These are phyloP conservation scores for Tenodera sinensis DNA, from an alignment of 2,888 invertebrate species.

Conservation along the genomic window DNA sequence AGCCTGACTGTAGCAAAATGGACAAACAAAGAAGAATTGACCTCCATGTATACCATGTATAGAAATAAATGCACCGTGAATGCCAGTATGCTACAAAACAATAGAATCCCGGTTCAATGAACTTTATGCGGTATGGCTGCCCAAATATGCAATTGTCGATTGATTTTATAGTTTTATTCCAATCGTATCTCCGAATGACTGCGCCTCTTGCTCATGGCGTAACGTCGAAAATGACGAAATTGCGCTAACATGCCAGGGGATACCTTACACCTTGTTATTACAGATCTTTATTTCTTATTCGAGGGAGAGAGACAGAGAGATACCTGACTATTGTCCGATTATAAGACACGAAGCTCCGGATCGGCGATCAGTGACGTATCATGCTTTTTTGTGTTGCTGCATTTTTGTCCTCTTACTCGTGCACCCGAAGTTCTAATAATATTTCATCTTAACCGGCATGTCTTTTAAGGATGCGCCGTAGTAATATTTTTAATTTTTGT, in stretches of 20 bases:
- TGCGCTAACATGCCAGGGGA: not conserved
- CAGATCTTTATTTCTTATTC: not conserved
- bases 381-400: not conserved
- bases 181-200: not conserved
- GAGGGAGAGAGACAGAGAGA: not conserved
- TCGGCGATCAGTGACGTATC: not conserved
- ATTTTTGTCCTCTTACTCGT: not conserved
- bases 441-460: too few species aligned
- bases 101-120: not conserved
- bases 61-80: not conserved
- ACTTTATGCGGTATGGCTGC: not conserved
- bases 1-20: not conserved
- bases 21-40: not conserved
- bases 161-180: not conserved
- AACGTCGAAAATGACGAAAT: constrained; percentile 11
- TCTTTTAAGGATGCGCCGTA: too few species aligned
- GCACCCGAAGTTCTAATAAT: too few species aligned
- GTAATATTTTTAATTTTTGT: too few species aligned
- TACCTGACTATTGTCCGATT: not conserved
- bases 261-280: constrained; percentile 11
- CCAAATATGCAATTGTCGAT: not conserved
- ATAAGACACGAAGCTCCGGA: not conserved
- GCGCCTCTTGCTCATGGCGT: not conserved
- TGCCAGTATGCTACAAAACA: not conserved
- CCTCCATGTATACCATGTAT: not conserved